A percentile compares a stretch with the other conserved stretches of the same genome.
Evolutionary conservation across 1,140 invertebrate genomes (phyloP).

Genomic region (Idris sp.): DNA sequence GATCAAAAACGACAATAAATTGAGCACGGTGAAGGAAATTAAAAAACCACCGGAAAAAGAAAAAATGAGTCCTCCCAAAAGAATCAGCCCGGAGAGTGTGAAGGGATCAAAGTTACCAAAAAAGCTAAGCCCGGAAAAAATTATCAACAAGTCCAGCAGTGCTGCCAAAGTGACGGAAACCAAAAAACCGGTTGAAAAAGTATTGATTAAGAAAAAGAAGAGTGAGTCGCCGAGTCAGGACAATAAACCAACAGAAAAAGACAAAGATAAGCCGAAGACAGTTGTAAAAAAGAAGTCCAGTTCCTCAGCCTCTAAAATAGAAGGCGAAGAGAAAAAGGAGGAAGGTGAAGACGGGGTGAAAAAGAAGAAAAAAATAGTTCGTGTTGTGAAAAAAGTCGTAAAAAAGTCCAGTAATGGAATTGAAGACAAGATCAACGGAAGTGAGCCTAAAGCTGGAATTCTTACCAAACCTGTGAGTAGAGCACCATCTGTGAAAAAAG

Average conservation of each 20-base stretch:
- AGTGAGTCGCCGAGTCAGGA: conserved; percentile 54
- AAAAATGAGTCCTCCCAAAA: conserved; percentile 46
- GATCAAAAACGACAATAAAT: conserved; percentile 57
- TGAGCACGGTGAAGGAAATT: conserved; percentile 44
- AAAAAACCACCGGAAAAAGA: conserved; percentile 66
- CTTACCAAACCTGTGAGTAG: conserved; percentile 45
- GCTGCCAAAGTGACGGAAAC: conserved; percentile 43
- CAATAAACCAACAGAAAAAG: conserved; percentile 60
- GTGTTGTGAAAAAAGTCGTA: conserved; percentile 70
- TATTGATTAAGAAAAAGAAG: conserved; percentile 56
- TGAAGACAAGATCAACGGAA: conserved; percentile 65
- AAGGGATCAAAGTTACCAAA: conserved; percentile 63
- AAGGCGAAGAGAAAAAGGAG: conserved; percentile 52
- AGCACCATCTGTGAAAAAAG: conserved; percentile 46
- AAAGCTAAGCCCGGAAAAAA: conserved; percentile 68
- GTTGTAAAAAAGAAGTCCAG: conserved; percentile 54
- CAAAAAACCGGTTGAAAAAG: conserved; percentile 48
- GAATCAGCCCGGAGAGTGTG: conserved; percentile 53
- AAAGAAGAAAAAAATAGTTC: conserved; percentile 70
- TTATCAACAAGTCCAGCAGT: conserved; percentile 43
- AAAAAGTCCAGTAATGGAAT: conserved; percentile 68
- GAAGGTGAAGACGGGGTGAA: conserved; percentile 64
- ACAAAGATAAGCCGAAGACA: conserved; percentile 48
- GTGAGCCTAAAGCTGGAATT: conserved; percentile 28
- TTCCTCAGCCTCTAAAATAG: conserved; percentile 19